Evolutionary conservation across 1,140 invertebrate species (phyloP).

Genomic region (Steinernema feltiae): DNA sequence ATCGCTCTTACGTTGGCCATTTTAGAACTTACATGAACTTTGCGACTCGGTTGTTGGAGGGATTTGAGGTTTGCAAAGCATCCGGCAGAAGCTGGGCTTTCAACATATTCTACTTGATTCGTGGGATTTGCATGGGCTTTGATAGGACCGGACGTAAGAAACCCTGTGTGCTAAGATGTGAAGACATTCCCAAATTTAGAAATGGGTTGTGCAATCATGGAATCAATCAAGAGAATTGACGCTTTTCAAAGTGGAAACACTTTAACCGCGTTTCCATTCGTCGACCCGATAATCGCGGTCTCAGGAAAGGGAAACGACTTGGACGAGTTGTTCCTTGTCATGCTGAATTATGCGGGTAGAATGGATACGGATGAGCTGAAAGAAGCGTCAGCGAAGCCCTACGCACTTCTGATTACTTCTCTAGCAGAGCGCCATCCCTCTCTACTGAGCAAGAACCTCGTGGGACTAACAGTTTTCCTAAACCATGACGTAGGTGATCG

Average conservation of each 20-base stretch:
- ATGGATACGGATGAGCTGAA: neutral
- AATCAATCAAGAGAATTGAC: neutral
- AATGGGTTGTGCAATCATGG: neutral
- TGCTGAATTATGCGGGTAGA: neutral
- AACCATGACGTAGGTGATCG: neutral
- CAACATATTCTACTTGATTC: neutral
- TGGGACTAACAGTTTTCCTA: neutral
- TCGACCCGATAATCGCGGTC: neutral
- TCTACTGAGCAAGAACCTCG: neutral
- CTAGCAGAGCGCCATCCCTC: neutral
- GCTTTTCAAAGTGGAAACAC: neutral
- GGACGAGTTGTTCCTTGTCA: neutral
- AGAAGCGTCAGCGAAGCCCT: neutral
- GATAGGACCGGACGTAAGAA: neutral
- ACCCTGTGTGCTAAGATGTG: neutral
- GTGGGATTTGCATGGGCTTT: neutral
- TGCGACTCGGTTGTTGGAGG: neutral
- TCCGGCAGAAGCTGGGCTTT: neutral
- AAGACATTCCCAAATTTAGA: neutral
- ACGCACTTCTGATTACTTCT: neutral
- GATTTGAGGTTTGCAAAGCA: neutral
- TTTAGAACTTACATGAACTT: constrained; percentile 3
- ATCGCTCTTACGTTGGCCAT: neutral
- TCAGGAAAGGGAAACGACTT: neutral
- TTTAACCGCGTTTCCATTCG: neutral